phyloP scores from a whole-genome alignment of 2,888 invertebrate genomes.

The Amphimallon solstitiale region DNA sequence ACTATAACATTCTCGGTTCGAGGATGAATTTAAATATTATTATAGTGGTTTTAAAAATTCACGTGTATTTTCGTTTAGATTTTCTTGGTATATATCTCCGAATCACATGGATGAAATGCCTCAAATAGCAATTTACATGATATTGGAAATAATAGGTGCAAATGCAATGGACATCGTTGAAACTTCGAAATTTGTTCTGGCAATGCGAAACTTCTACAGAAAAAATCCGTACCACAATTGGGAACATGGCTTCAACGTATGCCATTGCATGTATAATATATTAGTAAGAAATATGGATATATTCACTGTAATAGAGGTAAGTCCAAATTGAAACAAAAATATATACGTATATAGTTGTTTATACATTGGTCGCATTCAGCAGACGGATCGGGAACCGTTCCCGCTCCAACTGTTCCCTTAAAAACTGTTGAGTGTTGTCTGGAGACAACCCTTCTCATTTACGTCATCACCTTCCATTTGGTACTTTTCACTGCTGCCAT shows the following conservation, averaged over 20 bases:
- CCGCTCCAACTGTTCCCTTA: no score
- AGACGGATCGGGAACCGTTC: no score
- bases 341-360: no score
- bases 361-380: no score
- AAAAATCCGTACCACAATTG: conserved; percentile 71
- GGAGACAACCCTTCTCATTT: no score
- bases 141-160: conserved; percentile 64
- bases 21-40: no score
- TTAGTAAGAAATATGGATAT: conserved; percentile 63
- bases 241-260: conserved; percentile 72
- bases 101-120: conserved; percentile 66
- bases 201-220: conserved; percentile 65
- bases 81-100: conserved; percentile 68
- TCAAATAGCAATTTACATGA: conserved; percentile 67
- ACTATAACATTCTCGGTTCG: no score
- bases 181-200: conserved; percentile 65
- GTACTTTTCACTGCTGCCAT: no score
- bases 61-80: conserved; percentile 59
- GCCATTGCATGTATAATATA: conserved; percentile 71
- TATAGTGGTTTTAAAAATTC: no score
- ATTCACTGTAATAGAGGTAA: conserved; percentile 66
- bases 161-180: conserved; percentile 59
- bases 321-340: background rate
- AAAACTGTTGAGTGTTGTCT: no score
- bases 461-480: no score